A percentile compares a stretch with the other conserved stretches of the same genome.
Evolutionary conservation across 92 coral and sea anemone genomes (phyloP).

Genomic region (Porites rus): DNA sequence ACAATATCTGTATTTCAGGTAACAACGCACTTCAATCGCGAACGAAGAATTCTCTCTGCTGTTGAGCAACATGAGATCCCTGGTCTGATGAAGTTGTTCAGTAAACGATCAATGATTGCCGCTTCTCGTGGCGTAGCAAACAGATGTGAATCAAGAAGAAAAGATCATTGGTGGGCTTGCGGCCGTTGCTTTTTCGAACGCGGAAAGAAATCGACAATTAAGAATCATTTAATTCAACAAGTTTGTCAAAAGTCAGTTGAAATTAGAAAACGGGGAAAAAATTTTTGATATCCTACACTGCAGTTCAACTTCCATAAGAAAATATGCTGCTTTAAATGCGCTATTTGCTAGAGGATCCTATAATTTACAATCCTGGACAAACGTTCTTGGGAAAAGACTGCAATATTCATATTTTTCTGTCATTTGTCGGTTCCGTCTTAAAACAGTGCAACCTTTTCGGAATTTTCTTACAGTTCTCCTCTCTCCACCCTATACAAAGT

Average conservation of each 20-base stretch:
- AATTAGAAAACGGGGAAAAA: conserved; percentile 1
- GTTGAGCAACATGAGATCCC: conserved; percentile 41
- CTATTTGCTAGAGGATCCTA: too few species aligned
- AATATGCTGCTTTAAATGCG: too few species aligned
- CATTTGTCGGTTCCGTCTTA: too few species aligned
- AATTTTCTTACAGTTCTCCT: too few species aligned
- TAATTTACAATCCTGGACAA: too few species aligned
- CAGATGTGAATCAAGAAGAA: conserved; percentile 40
- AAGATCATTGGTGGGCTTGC: conserved; percentile 70
- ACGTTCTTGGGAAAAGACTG: too few species aligned
- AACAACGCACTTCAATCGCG: conserved; percentile 9
- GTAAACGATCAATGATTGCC: not conserved
- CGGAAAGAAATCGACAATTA: conserved; percentile 67
- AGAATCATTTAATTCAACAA: conserved; percentile 53
- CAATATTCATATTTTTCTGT: too few species aligned
- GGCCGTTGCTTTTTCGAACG: conserved; percentile 65
- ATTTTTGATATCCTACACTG: not conserved
- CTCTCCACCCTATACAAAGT: too few species aligned
- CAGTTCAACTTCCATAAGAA: not conserved
- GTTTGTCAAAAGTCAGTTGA: conserved; percentile 58
- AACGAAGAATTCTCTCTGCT: not conserved
- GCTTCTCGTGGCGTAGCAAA: conserved; percentile 19
- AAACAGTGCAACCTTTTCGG: too few species aligned
- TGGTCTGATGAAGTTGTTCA: conserved; percentile 32
- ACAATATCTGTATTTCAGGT: conserved; percentile 3